phyloP scores from a whole-genome alignment of 2,888 invertebrate species.

The Campopleginae sp. region DNA sequence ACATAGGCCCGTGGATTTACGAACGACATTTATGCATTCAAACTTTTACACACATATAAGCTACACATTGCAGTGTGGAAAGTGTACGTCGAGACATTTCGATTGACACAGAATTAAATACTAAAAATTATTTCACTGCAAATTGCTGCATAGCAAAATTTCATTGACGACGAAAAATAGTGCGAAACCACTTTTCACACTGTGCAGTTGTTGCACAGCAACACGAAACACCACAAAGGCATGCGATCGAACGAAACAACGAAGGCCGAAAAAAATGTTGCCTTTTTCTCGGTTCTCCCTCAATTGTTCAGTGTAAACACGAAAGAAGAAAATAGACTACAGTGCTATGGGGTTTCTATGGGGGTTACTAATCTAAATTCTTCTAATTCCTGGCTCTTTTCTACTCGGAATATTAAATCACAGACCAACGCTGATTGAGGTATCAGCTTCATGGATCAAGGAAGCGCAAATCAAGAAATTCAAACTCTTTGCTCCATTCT shows the following conservation, averaged over 20 bases:
- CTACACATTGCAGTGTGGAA: slow-evolving; percentile 2
- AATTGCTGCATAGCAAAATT: slow-evolving; percentile 19
- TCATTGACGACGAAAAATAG: slow-evolving; percentile 12
- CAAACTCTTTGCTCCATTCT: neutral
- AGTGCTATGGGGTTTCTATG: slow-evolving; percentile 50
- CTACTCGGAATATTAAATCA: slow-evolving; percentile 57
- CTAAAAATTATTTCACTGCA: slow-evolving; percentile 22
- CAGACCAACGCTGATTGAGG: slow-evolving; percentile 30
- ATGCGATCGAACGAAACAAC: slow-evolving; percentile 43
- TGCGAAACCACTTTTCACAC: neutral
- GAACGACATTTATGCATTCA: slow-evolving; percentile 48
- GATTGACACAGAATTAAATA: neutral
- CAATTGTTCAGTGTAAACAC: slow-evolving; percentile 25
- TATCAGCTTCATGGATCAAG: slow-evolving; percentile 11
- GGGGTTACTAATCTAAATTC: slow-evolving; percentile 52
- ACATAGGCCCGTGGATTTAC: slow-evolving; percentile 37
- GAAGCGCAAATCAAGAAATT: neutral
- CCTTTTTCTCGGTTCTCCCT: neutral
- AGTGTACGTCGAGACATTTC: slow-evolving; percentile 7
- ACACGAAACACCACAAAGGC: slow-evolving; percentile 35
- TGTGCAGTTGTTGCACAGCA: slow-evolving; percentile 13
- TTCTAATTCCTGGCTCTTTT: slow-evolving; percentile 54
- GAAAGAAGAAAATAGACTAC: slow-evolving; percentile 26
- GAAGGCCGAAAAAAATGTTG: slow-evolving; percentile 12
- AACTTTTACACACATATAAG: neutral